Evolutionary conservation across 2,797 vertebrate species (phyloP).

Genomic region (Furcifer pardalis): DNA sequence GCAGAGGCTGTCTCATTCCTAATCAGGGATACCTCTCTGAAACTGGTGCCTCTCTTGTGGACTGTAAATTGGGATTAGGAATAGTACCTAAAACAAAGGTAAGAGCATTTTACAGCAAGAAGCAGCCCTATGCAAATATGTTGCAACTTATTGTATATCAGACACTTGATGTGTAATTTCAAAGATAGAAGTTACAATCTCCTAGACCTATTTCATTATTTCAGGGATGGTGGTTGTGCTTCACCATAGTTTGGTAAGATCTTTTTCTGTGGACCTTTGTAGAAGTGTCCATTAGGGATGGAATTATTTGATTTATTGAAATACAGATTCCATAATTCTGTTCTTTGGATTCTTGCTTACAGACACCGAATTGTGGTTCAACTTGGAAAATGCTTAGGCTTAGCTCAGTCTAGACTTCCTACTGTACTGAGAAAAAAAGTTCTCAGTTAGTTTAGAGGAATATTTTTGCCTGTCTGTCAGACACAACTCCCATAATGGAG

Average conservation of each 20-base stretch:
- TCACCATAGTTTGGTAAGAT: not conserved
- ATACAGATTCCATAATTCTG: too few species aligned
- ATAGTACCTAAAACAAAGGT: conserved; percentile 98
- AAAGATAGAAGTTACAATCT: not conserved
- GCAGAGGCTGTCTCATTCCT: conserved; percentile 93
- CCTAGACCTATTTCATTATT: not conserved
- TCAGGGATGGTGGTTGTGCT: not conserved
- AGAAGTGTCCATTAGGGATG: too few species aligned
- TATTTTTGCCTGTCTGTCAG: too few species aligned
- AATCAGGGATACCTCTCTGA: conserved; percentile 99
- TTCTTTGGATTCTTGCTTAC: too few species aligned
- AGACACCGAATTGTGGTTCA: too few species aligned
- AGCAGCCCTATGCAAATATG: not conserved
- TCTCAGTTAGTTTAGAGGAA: too few species aligned
- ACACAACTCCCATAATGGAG: too few species aligned
- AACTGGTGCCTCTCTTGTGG: conserved; percentile 92
- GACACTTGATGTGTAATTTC: not conserved
- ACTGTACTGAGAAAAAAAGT: too few species aligned
- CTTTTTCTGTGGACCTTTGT: too few species aligned
- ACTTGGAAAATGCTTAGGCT: too few species aligned
- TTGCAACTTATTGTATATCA: not conserved
- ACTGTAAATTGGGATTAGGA: conserved; percentile 89
- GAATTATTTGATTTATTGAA: too few species aligned
- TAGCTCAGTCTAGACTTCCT: too few species aligned
- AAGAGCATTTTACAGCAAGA: conserved; percentile 32